A percentile compares a stretch with the other conserved stretches of the same genome.
These are phyloP conservation scores for Chaetogeoica ovagalla DNA, from an alignment of 2,888 invertebrate genomes.

Conservation along the genomic window DNA sequence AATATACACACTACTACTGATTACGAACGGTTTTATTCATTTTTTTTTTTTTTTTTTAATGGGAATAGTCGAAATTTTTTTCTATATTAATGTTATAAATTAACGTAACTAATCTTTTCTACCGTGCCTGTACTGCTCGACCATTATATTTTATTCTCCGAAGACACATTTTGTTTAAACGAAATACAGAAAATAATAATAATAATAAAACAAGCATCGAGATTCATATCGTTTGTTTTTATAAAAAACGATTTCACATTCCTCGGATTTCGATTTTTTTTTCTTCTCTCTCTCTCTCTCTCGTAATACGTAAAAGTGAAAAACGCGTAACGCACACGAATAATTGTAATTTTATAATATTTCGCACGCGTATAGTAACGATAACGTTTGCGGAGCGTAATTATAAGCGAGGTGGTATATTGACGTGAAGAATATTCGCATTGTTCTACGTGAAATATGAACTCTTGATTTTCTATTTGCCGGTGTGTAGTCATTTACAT, in stretches of 20 bases:
- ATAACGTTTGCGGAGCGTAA: background rate
- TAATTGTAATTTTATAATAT: background rate
- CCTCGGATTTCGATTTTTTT: background rate
- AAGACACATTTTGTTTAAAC: background rate
- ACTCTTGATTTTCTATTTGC: background rate
- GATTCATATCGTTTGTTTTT: slow-evolving; percentile 15
- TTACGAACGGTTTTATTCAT: background rate
- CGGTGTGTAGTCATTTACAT: no score
- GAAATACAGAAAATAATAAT: background rate
- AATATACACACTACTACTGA: background rate
- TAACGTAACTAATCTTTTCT: slow-evolving; percentile 25
- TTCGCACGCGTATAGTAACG: background rate
- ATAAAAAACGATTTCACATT: background rate
- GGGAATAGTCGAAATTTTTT: slow-evolving; percentile 10
- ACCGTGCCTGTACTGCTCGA: background rate
- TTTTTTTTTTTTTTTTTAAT: slow-evolving; percentile 8
- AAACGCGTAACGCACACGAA: background rate
- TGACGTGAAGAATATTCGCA: background rate
- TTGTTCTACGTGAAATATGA: background rate
- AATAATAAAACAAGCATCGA: no score
- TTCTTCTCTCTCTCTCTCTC: no score
- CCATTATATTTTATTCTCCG: background rate
- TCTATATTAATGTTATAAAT: slow-evolving; percentile 19
- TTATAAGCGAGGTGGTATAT: no score
- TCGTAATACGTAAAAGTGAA: background rate